Percentiles rank a stretch among this genome's conserved stretches.
These are phyloP conservation scores for Triplophysa yarkandensis DNA, from an alignment of 2,797 vertebrate genomes.

Conservation along the genomic window DNA sequence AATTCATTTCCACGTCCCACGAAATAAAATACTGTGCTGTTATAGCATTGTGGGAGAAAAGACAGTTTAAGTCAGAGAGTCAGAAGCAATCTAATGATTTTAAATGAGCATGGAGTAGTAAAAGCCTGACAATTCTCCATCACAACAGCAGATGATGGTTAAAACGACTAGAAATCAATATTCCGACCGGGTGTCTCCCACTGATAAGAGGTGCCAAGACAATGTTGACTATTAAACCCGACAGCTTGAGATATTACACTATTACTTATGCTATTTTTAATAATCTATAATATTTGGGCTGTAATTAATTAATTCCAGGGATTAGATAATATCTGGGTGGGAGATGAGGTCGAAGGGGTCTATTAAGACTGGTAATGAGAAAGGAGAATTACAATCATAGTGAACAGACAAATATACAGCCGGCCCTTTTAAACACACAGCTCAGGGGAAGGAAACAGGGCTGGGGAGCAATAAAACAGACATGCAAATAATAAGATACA, in stretches of 20 bases:
- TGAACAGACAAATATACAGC: slow-evolving; percentile 79
- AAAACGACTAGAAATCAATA: slow-evolving; percentile 99
- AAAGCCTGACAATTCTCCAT: slow-evolving; percentile 86
- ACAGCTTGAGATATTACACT: slow-evolving; percentile 99
- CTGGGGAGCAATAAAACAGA: slow-evolving; percentile 13
- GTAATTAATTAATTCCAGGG: slow-evolving; percentile 99
- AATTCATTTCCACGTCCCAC: slow-evolving; percentile 69
- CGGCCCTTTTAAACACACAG: slow-evolving; percentile 58
- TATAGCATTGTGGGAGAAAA: slow-evolving; percentile 72
- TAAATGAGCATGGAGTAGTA: slow-evolving; percentile 91
- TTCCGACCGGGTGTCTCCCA: slow-evolving; percentile 95
- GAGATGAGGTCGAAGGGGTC: slow-evolving; percentile 88
- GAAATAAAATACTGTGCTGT: slow-evolving; percentile 74
- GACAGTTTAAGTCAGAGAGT: slow-evolving; percentile 76
- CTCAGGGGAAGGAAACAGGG: slow-evolving; percentile 31
- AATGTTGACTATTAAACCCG: slow-evolving; percentile 99
- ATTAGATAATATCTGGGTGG: slow-evolving; percentile 95
- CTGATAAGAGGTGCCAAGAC: slow-evolving; percentile 98
- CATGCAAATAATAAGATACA: slow-evolving; percentile 38
- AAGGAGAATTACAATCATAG: slow-evolving; percentile 87
- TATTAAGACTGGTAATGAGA: slow-evolving; percentile 91
- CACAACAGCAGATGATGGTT: slow-evolving; percentile 91
- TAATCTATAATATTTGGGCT: slow-evolving; percentile 99
- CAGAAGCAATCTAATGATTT: slow-evolving; percentile 92
- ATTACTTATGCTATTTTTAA: slow-evolving; percentile 99